Conservation (phyloP, 2,888 invertebrate genomes). For the Fragum sueziense region DNA sequence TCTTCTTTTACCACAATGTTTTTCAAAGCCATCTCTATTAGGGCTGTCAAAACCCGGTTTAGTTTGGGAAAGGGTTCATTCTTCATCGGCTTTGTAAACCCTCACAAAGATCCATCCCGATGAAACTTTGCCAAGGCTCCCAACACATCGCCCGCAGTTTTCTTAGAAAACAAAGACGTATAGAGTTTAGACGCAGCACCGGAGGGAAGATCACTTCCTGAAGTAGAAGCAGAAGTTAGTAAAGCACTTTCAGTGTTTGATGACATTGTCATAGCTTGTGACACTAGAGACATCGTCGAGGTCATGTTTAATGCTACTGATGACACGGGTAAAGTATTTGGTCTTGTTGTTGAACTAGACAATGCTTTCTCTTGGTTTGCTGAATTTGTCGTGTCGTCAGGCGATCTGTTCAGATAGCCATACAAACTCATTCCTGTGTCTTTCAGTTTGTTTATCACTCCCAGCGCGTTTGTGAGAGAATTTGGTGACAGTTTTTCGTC, state of each 20-base stretch:
- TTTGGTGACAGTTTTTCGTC: background rate
- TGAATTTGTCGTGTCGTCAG: too few relatives aligned
- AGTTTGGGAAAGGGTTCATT: too few relatives aligned
- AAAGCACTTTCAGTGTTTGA: background rate
- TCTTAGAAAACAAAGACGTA: conserved; percentile 47
- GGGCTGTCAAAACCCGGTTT: too few relatives aligned
- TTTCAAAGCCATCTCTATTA: too few relatives aligned
- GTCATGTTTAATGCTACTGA: conserved; percentile 21
- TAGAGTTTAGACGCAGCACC: background rate
- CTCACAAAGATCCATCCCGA: conserved; percentile 69
- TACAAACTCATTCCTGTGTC: conserved; percentile 68
- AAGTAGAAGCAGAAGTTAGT: background rate
- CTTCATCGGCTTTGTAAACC: too few relatives aligned
- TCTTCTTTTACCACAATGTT: too few relatives aligned
- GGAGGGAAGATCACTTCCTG: background rate
- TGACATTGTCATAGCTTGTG: conserved; percentile 30
- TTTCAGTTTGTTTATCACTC: conserved; percentile 69
- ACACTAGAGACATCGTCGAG: conserved; percentile 1
- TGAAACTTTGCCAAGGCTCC: conserved; percentile 72
- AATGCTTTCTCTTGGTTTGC: background rate
- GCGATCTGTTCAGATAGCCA: conserved; percentile 57
- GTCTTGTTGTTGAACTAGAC: conserved; percentile 18
- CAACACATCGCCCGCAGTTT: conserved; percentile 66
- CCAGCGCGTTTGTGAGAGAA: conserved; percentile 52
- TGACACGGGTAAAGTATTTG: conserved; percentile 36